A percentile compares a stretch with the other conserved stretches of the same genome.
Evolutionary conservation across 2,797 vertebrate species (phyloP).

Genomic region (Corythornis leucogaster): DNA sequence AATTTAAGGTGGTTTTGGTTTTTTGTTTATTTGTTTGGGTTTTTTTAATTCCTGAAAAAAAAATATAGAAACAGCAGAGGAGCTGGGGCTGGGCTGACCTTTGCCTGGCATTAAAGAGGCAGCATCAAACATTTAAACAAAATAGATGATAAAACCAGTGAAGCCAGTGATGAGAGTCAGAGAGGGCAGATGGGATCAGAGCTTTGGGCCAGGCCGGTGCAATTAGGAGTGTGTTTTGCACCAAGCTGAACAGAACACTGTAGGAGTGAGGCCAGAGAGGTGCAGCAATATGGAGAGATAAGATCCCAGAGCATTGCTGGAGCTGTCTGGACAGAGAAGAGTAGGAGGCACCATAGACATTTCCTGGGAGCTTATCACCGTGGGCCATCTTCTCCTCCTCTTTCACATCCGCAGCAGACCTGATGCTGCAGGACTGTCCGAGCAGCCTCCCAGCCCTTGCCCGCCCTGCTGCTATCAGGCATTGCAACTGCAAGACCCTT

Average conservation of each 20-base stretch:
- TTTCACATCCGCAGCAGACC: constrained; percentile 32
- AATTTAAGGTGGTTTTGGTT: neutral
- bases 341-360: constrained; percentile 64
- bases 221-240: constrained; percentile 59
- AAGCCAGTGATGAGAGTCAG: constrained; percentile 17
- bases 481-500: accelerated
- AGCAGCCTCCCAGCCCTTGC: neutral
- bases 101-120: neutral
- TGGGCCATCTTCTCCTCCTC: constrained; percentile 63
- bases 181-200: constrained; percentile 50
- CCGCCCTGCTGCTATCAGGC: neutral
- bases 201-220: constrained; percentile 44
- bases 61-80: neutral
- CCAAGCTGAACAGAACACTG: constrained; percentile 25
- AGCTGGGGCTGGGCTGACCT: neutral
- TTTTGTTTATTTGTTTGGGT: no score
- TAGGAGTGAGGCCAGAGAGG: constrained; percentile 47
- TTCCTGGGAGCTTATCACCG: constrained; percentile 50
- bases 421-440: neutral
- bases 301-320: constrained; percentile 25
- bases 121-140: neutral
- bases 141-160: constrained; percentile 46
- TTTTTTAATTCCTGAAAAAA: neutral
- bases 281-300: constrained; percentile 56
- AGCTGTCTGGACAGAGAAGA: constrained; percentile 63